phyloP scores from a whole-genome alignment of 2,888 invertebrate species.

The Anticlea derivata region DNA sequence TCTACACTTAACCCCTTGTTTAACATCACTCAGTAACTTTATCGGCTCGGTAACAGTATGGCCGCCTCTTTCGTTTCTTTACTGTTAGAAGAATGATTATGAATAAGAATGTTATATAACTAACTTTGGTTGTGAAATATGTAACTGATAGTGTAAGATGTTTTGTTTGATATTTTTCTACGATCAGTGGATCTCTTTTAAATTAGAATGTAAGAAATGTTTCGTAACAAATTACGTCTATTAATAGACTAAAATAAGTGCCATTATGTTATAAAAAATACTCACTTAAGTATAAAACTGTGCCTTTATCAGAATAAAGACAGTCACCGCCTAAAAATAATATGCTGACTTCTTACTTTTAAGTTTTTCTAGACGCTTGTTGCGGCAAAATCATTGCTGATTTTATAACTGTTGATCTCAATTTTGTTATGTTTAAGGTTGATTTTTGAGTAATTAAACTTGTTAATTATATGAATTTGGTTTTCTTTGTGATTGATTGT shows the following conservation, averaged over 20 bases:
- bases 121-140: background rate
- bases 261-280: no score
- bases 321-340: background rate
- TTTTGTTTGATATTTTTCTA: background rate
- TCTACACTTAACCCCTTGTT: background rate
- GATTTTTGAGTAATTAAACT: constrained; percentile 24
- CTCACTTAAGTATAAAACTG: no score
- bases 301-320: no score
- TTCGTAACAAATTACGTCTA: no score
- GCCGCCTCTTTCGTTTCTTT: no score
- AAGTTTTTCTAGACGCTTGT: background rate
- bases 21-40: no score
- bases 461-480: constrained; percentile 12
- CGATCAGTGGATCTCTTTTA: background rate
- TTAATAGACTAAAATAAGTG: background rate
- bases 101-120: no score
- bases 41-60: no score
- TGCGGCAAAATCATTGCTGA: constrained; percentile 18
- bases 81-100: no score
- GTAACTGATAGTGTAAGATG: background rate
- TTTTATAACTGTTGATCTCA: constrained; percentile 14
- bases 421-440: constrained; percentile 24
- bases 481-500: constrained; percentile 4
- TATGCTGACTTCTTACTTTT: background rate
- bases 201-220: background rate